Evolutionary conservation across 2,797 vertebrate genomes (phyloP), one percentile per base, ranked within the genome.

Genomic region (Pachyuromys duprasi): DNA sequence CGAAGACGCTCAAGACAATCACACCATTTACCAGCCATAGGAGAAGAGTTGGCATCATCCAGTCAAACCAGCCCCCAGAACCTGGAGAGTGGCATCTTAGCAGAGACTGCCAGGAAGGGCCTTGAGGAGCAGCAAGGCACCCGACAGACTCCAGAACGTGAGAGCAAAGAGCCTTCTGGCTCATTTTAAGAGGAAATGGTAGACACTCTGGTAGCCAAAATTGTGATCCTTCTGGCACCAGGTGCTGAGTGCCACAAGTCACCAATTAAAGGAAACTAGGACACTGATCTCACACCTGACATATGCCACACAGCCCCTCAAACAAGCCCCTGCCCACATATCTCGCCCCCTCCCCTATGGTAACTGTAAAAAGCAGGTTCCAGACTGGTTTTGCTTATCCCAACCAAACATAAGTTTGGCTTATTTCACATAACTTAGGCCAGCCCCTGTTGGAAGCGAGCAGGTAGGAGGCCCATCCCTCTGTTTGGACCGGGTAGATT

Each of bases 21-120:
- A 99, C 98, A 1, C 99, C 99, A 0, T 99, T 99, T 94, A 99
- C 98, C 26, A 99, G 98, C 99, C 99, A 99, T 70, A 99, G 98
- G 94, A 99, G 99, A 91, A 99, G 98, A n/a, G 99, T 99, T 0
- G 99, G 99, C 98, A 99, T 98, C 98, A 99, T 98, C 98, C 99
- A 99, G 83, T 99, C 99, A 0, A 99, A 98, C 99, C 99, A 99
- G 55, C 99, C 98, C 98, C 97, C 94, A 0, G 97, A 92, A 75
- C 97, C 98, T 98, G 31, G 8, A 33, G 26, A 0, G 36, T 13
- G 63, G 26, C 0, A 0, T 18, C 78, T 63, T 86, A 12, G 83
- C 39, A 53, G 49, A 89, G 81, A 86, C 70, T 0, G 0, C 1
- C 24, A 67, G 65, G 45, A 81, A 72, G 75, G 60, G 20, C 26